Conservation (phyloP, 2,888 invertebrate species). For the Ceriagrion tenellum region DNA sequence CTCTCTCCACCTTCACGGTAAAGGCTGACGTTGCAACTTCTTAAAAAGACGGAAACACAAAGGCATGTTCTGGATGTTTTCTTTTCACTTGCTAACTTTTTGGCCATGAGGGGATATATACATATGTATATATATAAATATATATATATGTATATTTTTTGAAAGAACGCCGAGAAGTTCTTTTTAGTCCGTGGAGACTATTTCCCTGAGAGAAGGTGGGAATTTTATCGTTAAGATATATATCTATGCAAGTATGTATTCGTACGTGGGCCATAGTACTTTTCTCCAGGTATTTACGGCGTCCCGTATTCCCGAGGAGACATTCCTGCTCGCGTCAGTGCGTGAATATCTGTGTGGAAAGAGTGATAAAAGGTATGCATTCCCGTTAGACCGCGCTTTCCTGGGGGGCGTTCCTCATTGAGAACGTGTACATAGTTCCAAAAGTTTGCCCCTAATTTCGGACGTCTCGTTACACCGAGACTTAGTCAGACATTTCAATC, state of each 20-base stretch:
- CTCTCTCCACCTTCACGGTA: not conserved
- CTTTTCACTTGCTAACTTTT: conserved; percentile 39
- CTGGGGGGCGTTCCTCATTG: not conserved
- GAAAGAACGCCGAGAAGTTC: not conserved
- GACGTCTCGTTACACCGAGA: not conserved
- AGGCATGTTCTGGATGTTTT: conserved; percentile 9
- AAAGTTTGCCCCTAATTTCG: not conserved
- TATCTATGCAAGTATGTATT: not conserved
- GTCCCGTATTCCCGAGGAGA: not conserved
- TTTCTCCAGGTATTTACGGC: not conserved
- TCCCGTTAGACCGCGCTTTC: not conserved
- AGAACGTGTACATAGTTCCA: not conserved
- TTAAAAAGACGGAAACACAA: conserved; percentile 13
- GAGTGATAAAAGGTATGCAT: not conserved
- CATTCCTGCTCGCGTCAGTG: not conserved
- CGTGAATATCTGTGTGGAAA: not conserved
- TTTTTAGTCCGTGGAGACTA: not conserved
- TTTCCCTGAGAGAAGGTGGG: not conserved
- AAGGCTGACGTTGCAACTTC: conserved; percentile 36
- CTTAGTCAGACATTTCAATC: not conserved
- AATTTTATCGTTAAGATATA: conserved; percentile 20
- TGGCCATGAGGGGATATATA: not conserved
- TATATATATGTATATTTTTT: not conserved
- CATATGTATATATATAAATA: too few relatives aligned
- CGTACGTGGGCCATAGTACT: not conserved